Evolutionary conservation across 2,888 invertebrate species (phyloP).

Genomic region (Clivina fossor): DNA sequence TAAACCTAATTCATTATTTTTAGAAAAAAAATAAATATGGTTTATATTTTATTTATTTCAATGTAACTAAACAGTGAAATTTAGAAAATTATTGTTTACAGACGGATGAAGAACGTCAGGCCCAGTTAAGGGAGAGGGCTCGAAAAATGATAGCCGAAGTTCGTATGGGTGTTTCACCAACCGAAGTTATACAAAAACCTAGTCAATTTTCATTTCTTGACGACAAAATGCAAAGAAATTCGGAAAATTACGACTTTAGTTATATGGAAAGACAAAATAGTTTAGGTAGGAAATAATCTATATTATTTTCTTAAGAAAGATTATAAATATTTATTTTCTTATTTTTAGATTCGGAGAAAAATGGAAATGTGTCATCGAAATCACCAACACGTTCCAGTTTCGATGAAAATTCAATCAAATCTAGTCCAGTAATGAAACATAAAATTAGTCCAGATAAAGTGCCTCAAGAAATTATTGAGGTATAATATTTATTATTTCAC

Average conservation of each 20-base stretch:
- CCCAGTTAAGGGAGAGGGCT: constrained; percentile 83
- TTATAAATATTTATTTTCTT: constrained; percentile 6
- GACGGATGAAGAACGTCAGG: constrained; percentile 84
- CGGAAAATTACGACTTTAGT: constrained; percentile 32
- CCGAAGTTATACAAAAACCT: constrained; percentile 50
- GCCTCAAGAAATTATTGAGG: constrained; percentile 58
- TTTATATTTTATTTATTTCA: too few species aligned
- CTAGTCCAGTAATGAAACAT: constrained; percentile 60
- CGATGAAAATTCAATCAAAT: constrained; percentile 46
- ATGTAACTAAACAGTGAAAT: too few species aligned
- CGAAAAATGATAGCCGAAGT: constrained; percentile 87
- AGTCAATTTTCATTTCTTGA: constrained; percentile 47
- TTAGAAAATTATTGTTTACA: constrained; percentile 22
- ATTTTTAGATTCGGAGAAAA: constrained; percentile 48
- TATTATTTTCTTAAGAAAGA: constrained; percentile 8
- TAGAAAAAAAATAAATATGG: too few species aligned
- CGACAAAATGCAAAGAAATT: constrained; percentile 41
- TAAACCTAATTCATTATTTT: too few species aligned
- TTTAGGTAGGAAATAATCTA: constrained; percentile 40
- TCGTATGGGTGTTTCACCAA: constrained; percentile 59
- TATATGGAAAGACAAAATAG: constrained; percentile 43
- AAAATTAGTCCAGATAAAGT: constrained; percentile 71
- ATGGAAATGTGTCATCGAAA: constrained; percentile 56
- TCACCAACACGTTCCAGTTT: constrained; percentile 45
- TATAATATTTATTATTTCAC: constrained; percentile 45